Conservation (phyloP, 2,113 vertebrate genomes). For the Tympanuchus pallidicinctus region DNA sequence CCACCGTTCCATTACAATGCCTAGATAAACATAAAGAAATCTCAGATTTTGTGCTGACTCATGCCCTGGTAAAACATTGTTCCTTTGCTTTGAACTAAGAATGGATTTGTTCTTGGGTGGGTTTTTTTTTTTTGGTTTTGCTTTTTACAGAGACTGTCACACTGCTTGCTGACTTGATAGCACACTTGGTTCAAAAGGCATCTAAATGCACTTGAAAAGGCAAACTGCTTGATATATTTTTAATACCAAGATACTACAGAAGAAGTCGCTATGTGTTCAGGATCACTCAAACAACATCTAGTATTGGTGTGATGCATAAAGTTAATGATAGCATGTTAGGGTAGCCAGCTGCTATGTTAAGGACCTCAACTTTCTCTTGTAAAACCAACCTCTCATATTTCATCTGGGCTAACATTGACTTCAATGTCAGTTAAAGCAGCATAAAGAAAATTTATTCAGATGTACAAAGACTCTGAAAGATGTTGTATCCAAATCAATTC, state of each 20-base stretch:
- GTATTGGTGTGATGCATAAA: rapidly evolving
- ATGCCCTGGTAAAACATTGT: not conserved
- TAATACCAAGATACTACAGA: not conserved
- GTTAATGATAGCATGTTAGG: rapidly evolving
- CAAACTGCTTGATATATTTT: not conserved
- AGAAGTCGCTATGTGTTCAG: not conserved
- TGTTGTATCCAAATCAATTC: not conserved
- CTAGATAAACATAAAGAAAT: not conserved
- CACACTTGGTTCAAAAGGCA: not conserved
- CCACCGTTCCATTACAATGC: not conserved
- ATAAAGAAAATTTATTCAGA: not conserved
- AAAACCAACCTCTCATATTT: not conserved
- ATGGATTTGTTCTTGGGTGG: not conserved
- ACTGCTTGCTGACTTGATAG: not conserved
- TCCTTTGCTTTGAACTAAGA: not conserved
- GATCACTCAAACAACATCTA: not conserved
- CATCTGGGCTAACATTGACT: not conserved
- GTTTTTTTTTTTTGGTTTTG: not conserved
- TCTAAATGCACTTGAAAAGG: not conserved
- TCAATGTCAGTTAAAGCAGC: not conserved
- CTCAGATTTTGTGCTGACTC: not conserved
- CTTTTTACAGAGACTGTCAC: not conserved
- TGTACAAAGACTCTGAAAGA: not conserved
- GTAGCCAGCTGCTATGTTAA: not conserved
- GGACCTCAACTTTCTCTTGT: not conserved